Evolutionary conservation across 2,797 vertebrate species (phyloP).

Genomic region (Remorina albescens): DNA sequence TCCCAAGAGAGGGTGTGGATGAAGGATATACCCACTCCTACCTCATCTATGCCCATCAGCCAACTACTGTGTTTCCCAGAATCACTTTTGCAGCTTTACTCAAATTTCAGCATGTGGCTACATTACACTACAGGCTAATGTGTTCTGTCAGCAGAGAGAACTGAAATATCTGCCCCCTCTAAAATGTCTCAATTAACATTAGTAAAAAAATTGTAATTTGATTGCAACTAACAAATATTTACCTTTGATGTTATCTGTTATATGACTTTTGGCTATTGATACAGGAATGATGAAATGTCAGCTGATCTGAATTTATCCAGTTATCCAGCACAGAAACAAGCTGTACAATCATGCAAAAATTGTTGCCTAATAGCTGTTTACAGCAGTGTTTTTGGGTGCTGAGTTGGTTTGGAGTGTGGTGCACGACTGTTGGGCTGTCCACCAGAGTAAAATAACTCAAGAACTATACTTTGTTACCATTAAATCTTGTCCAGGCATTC

Average conservation of each 20-base stretch:
- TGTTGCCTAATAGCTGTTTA: not conserved
- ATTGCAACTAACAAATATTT: not conserved
- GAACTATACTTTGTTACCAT: not conserved
- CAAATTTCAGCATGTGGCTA: slow-evolving; percentile 2
- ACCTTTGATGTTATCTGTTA: slow-evolving; percentile 8
- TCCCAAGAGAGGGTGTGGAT: slow-evolving; percentile 15
- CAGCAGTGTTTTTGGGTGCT: not conserved
- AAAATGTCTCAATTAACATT: not conserved
- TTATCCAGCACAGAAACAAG: not conserved
- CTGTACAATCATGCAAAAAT: not conserved
- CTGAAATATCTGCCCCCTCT: slow-evolving; percentile 3
- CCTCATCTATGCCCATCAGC: not conserved
- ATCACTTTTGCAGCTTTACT: not conserved
- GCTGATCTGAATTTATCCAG: slow-evolving; percentile 1
- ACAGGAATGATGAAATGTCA: not conserved
- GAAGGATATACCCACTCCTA: not conserved
- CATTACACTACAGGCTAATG: not conserved
- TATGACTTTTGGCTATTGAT: not conserved
- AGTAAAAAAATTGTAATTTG: slow-evolving; percentile 9
- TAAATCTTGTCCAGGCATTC: not conserved
- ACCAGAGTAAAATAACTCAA: not conserved
- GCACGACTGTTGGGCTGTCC: not conserved
- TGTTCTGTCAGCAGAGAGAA: not conserved
- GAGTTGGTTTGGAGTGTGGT: not conserved
- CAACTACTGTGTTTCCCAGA: slow-evolving; percentile 23